Evolutionary conservation across 2,797 vertebrate species (phyloP).

Genomic region (Hippoglossus hippoglossus): DNA sequence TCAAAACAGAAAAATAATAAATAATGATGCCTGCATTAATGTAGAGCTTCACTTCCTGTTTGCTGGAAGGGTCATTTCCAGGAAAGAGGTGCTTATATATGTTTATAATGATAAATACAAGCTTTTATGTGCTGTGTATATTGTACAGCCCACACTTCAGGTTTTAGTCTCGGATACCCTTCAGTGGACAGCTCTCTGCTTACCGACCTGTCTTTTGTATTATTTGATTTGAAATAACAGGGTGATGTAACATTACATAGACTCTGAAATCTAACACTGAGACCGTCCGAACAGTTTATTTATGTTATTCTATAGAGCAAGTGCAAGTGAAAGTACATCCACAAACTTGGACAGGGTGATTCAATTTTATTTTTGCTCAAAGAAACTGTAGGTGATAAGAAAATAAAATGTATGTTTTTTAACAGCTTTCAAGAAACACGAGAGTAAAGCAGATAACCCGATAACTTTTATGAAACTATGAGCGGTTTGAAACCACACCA

Average conservation of each 20-base stretch:
- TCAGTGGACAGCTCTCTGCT: constrained; percentile 14
- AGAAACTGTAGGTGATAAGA: not conserved
- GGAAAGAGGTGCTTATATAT: constrained; percentile 25
- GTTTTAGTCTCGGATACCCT: constrained; percentile 17
- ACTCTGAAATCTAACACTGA: not conserved
- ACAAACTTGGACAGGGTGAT: constrained; percentile 1
- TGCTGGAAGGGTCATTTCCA: constrained; percentile 37
- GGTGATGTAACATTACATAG: constrained; percentile 1
- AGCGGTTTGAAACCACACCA: constrained; percentile 21
- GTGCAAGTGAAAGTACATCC: not conserved
- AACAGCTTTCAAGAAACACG: not conserved
- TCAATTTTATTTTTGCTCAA: constrained; percentile 9
- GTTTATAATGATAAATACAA: constrained; percentile 39
- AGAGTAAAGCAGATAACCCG: not conserved
- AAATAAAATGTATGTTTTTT: not conserved
- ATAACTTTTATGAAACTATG: constrained; percentile 5
- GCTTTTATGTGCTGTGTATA: constrained; percentile 30
- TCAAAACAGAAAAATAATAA: constrained; percentile 38
- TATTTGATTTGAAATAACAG: constrained; percentile 5
- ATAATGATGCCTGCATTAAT: constrained; percentile 32
- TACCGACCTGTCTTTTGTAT: constrained; percentile 10
- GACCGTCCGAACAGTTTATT: not conserved
- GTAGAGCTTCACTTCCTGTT: constrained; percentile 31
- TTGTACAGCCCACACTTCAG: constrained; percentile 22
- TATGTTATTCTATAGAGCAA: not conserved